Conservation (phyloP, 2,888 invertebrate genomes). For the Ethmia dodecea region DNA sequence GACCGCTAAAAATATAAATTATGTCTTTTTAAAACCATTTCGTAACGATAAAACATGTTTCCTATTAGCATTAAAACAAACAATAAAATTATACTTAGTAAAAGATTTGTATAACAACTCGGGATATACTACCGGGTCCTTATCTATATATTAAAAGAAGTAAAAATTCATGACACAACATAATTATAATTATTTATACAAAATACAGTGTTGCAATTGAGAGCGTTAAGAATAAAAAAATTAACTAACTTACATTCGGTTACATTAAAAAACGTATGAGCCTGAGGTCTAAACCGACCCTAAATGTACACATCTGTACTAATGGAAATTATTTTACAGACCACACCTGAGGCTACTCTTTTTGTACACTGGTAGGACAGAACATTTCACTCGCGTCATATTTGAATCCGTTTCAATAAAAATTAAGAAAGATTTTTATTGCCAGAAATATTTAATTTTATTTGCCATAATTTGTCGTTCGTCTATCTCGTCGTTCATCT, state of each 20-base stretch:
- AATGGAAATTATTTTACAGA: too few relatives aligned
- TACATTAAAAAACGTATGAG: constrained; percentile 11
- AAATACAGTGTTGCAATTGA: constrained; percentile 26
- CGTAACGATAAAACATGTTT: neutral
- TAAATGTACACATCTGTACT: too few relatives aligned
- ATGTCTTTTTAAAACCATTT: constrained; percentile 3
- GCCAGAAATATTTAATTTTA: too few relatives aligned
- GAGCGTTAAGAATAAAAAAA: constrained; percentile 22
- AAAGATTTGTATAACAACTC: neutral
- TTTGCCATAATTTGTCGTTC: too few relatives aligned
- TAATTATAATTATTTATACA: constrained; percentile 34
- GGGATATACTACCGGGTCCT: constrained; percentile 5
- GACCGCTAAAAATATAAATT: neutral
- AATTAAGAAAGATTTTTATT: too few relatives aligned
- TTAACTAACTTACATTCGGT: constrained; percentile 14
- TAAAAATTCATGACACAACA: constrained; percentile 30
- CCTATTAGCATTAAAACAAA: neutral
- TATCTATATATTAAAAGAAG: constrained; percentile 27
- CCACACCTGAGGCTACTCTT: too few relatives aligned
- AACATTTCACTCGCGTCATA: too few relatives aligned
- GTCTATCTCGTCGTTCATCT: too few relatives aligned
- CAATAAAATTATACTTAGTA: too few relatives aligned
- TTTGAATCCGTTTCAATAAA: too few relatives aligned
- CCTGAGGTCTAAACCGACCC: too few relatives aligned
- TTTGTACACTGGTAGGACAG: too few relatives aligned